These are phyloP conservation scores for Harmothoe impar DNA, from an alignment of 2,888 invertebrate species.

Conservation along the genomic window DNA sequence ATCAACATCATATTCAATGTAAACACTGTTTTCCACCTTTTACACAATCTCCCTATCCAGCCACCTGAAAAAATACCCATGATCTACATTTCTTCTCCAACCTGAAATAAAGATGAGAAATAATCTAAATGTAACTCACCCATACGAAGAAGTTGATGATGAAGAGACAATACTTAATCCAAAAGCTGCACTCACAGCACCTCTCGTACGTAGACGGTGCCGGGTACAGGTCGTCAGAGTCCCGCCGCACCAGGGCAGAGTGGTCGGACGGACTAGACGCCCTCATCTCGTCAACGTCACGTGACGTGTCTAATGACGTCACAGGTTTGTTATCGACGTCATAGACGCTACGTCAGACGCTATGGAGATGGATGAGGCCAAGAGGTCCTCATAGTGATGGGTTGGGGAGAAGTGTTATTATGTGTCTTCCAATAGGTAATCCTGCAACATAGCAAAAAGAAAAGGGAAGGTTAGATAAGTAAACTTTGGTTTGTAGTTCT, in stretches of 20 bases:
- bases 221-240: conserved; percentile 42
- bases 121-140: conserved; percentile 69
- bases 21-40: too few species aligned
- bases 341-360: not conserved
- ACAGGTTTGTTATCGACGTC: not conserved
- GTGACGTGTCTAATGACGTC: conserved; percentile 40
- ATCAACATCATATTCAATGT: too few species aligned
- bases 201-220: conserved; percentile 59
- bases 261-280: conserved; percentile 32
- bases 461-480: too few species aligned
- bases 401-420: not conserved
- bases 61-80: too few species aligned
- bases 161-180: conserved; percentile 73
- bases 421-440: too few species aligned
- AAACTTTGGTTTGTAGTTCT: too few species aligned
- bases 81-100: too few species aligned
- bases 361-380: not conserved
- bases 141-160: conserved; percentile 74
- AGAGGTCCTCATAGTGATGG: not conserved
- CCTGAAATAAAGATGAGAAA: too few species aligned
- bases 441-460: too few species aligned
- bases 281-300: conserved; percentile 35
- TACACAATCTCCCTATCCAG: too few species aligned
- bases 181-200: conserved; percentile 69
- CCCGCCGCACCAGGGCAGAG: conserved; percentile 44